These are phyloP conservation scores for Ammodytes marinus DNA, from an alignment of 2,113 vertebrate genomes.

Conservation along the genomic window DNA sequence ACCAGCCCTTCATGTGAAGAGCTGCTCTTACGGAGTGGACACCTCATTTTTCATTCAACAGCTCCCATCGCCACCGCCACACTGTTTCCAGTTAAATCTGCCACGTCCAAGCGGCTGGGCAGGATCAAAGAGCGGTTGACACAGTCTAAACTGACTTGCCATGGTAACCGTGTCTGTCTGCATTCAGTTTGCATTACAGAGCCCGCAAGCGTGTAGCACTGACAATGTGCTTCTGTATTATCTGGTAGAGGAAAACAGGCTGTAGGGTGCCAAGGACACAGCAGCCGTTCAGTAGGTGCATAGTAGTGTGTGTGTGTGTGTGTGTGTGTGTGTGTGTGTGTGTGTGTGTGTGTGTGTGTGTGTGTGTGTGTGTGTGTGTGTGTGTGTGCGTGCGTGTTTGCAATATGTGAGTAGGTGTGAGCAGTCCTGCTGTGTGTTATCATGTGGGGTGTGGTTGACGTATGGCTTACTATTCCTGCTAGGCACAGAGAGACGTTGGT, in stretches of 20 bases:
- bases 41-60: conserved; percentile 60
- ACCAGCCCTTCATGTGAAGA: conserved; percentile 51
- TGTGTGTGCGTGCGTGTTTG: conserved; percentile 34
- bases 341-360: no score
- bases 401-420: conserved; percentile 32
- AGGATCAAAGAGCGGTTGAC: conserved; percentile 66
- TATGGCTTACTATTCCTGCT: conserved; percentile 62
- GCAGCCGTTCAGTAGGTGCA: conserved; percentile 3
- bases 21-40: conserved; percentile 44
- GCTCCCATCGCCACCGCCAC: conserved; percentile 40
- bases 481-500: conserved; percentile 14
- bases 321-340: no score
- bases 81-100: conserved; percentile 26
- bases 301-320: conserved; percentile 15
- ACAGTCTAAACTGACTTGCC: conserved; percentile 58
- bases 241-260: conserved; percentile 48
- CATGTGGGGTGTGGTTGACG: conserved; percentile 53
- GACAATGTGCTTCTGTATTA: conserved; percentile 51
- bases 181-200: conserved; percentile 50
- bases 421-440: conserved; percentile 23
- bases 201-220: conserved; percentile 30
- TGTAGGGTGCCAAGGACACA: conserved; percentile 3
- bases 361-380: neutral
- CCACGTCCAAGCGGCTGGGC: conserved; percentile 44
- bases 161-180: conserved; percentile 47